Conservation (phyloP, 2,888 invertebrate species). For the Dolichopus griseipennis region DNA sequence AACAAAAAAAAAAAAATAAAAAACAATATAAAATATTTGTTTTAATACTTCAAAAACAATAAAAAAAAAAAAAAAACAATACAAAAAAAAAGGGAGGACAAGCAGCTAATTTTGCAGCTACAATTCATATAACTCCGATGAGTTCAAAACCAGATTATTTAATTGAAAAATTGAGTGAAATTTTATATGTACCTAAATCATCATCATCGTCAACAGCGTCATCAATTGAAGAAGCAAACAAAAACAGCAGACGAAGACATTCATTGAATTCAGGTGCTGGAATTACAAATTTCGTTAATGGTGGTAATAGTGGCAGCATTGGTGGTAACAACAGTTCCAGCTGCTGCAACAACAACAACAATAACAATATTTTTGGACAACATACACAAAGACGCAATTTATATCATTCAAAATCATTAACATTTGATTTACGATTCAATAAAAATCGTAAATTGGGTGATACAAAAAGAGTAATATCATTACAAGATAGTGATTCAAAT, state of each 20-base stretch:
- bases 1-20: constrained; percentile 20
- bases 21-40: constrained; percentile 17
- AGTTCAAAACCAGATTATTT: constrained; percentile 32
- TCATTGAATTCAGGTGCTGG: constrained; percentile 13
- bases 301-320: constrained; percentile 4
- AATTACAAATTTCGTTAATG: not conserved
- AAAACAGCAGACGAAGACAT: constrained; percentile 8
- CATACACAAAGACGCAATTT: constrained; percentile 20
- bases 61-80: constrained; percentile 19
- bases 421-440: constrained; percentile 20
- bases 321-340: not conserved
- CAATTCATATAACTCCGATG: constrained; percentile 45
- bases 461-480: constrained; percentile 23
- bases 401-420: constrained; percentile 21
- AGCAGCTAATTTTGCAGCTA: constrained; percentile 65
- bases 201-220: constrained; percentile 12
- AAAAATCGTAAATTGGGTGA: constrained; percentile 15
- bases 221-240: too few relatives aligned
- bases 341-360: constrained; percentile 17
- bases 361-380: constrained; percentile 14
- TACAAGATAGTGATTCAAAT: constrained; percentile 38
- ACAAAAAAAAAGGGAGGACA: constrained; percentile 54
- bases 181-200: constrained; percentile 34
- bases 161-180: constrained; percentile 34
- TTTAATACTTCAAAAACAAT: constrained; percentile 15